Evolutionary conservation across 23 tunicate genomes (phyloP).

Genomic region (Phallusia fumigata): DNA sequence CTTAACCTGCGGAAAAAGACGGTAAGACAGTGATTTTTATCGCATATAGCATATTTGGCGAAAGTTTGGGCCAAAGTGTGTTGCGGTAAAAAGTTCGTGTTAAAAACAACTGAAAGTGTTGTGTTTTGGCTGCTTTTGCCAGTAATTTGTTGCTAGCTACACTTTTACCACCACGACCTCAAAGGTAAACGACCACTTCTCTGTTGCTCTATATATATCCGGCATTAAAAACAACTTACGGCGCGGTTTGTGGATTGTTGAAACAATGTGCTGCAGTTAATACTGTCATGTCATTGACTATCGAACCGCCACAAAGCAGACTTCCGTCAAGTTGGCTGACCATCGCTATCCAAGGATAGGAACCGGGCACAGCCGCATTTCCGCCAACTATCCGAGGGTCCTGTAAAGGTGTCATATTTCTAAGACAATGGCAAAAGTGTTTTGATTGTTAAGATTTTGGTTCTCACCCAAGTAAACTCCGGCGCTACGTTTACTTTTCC

Average conservation of each 20-base stretch:
- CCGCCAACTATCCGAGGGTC: slow-evolving; percentile 1
- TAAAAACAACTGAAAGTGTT: no score
- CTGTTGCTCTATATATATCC: no score
- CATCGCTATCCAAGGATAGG: neutral
- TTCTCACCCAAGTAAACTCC: neutral
- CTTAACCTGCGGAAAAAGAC: no score
- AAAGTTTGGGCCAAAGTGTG: no score
- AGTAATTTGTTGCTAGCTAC: no score
- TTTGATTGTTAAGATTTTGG: neutral
- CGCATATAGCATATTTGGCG: no score
- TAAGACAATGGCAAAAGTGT: neutral
- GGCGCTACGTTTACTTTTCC: neutral
- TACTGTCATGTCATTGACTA: neutral
- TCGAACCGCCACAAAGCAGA: neutral
- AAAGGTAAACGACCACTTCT: no score
- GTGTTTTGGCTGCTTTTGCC: no score
- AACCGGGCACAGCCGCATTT: neutral
- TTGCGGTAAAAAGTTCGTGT: no score
- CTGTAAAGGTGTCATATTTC: neutral
- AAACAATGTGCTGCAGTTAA: slow-evolving; percentile 2
- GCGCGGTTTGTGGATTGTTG: neutral
- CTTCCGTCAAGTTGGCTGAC: neutral
- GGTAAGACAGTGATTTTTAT: no score
- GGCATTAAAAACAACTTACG: neutral
- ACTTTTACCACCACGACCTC: no score